Evolutionary conservation across 2,797 vertebrate species (phyloP), one percentile per base, ranked within the genome.

Genomic region (Galagoides demidoff): DNA sequence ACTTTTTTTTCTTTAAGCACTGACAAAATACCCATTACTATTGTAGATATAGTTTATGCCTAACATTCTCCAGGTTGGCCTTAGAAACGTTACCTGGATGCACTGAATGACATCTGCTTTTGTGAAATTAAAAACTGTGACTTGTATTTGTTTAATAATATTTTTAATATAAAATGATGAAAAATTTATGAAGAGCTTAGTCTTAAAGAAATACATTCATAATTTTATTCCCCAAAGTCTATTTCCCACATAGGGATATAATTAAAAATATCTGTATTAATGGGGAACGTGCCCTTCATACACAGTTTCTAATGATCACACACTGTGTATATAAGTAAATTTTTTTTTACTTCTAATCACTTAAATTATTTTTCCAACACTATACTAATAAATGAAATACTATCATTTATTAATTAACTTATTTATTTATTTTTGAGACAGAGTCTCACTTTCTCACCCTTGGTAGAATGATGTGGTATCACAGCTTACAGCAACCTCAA

Each of bases 1-100:
- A 20, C 45, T 86, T 93, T 85, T 89, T 87, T 49, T 63, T 95
- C 90, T 91, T 73, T 12, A 86, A 76, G 49, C 31, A 39, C 25
- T 77, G 61, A n/a, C 23, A 74, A 93, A 87, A 84, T 3, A 0
- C 22, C 25, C 39, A n/a, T 90, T 74, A 27, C 59, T 55, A 43
- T 8, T 4, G 23, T 55, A 52, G 17, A 43, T 45, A 11, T 7
- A 70, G 27, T 23, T 49, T 12, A 49, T 71, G 31, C 20, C 77
- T 59, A 11, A 25, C 29, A 55, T 68, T 20, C 1, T 71, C 17
- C 39, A 1, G 16, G 45, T 45, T 55, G 66, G 29, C 45, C 27
- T 92, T 77, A 57, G 55, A 86, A 88, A 71, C 1, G 4, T 52
- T 22, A 68, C 57, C 82, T 74, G 91, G 37, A 63, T 68, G 55